Conservation (phyloP, 2,797 vertebrate genomes). For the Psittacula derbiana region DNA sequence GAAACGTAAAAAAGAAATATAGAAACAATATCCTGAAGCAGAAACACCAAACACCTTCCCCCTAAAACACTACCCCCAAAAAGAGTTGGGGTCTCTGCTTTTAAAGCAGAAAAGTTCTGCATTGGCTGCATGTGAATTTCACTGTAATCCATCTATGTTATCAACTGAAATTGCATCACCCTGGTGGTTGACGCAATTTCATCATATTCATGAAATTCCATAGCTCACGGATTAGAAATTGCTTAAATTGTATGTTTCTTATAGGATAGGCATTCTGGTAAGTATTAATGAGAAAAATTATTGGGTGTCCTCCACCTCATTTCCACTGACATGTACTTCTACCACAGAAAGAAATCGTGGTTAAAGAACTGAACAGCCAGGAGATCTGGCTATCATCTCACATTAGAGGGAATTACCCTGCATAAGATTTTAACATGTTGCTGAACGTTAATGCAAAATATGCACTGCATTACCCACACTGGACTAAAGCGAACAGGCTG, state of each 20-base stretch:
- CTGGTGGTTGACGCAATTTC: neutral
- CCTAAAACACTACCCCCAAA: neutral
- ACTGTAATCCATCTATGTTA: neutral
- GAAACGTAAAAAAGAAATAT: neutral
- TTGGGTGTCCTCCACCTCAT: neutral
- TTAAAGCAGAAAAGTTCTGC: neutral
- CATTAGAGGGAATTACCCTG: neutral
- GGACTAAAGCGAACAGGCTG: neutral
- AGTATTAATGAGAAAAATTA: neutral
- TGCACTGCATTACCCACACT: rapidly evolving
- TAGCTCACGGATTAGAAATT: neutral
- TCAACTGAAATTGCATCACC: neutral
- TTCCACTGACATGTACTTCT: neutral
- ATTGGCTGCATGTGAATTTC: neutral
- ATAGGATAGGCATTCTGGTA: neutral
- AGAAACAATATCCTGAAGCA: neutral
- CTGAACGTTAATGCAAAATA: neutral
- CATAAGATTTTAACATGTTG: neutral
- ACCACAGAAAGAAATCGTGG: neutral
- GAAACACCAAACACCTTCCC: neutral
- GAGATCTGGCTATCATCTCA: neutral
- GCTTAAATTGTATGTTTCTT: neutral
- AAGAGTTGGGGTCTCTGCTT: neutral
- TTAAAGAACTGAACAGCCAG: neutral
- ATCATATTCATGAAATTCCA: neutral